phyloP scores from a whole-genome alignment of 2,888 invertebrate genomes.

The Ditula angustiorana region DNA sequence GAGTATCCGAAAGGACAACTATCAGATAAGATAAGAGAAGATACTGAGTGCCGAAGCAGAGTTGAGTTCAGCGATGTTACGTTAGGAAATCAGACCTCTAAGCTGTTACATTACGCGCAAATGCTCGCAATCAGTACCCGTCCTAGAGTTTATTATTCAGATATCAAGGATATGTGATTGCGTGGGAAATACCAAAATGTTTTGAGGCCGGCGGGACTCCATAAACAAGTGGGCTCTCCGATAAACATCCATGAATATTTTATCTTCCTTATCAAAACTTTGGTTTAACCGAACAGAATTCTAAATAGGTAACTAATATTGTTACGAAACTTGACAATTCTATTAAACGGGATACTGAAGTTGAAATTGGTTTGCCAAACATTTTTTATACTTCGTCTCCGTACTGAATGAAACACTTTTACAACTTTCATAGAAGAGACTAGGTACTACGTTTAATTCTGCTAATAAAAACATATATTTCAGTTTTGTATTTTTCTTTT shows the following conservation, averaged over 20 bases:
- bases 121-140: too few relatives aligned
- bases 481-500: too few relatives aligned
- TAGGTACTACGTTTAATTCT: too few relatives aligned
- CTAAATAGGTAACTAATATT: background rate
- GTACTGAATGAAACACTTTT: too few relatives aligned
- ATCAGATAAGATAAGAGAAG: too few relatives aligned
- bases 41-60: too few relatives aligned
- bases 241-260: slow-evolving; percentile 8
- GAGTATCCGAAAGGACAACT: too few relatives aligned
- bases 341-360: background rate
- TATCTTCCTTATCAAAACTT: slow-evolving; percentile 11
- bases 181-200: background rate
- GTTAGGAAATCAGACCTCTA: too few relatives aligned
- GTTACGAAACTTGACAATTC: background rate
- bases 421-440: too few relatives aligned
- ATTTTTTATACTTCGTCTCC: background rate
- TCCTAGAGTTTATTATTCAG: background rate
- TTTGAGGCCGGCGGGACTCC: background rate
- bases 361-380: background rate
- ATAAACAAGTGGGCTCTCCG: background rate
- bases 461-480: too few relatives aligned
- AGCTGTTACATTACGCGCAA: too few relatives aligned
- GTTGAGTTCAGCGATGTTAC: too few relatives aligned
- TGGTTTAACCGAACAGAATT: background rate
- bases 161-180: background rate